Conservation (phyloP, 1,140 invertebrate species). For the Coelopa frigida region DNA sequence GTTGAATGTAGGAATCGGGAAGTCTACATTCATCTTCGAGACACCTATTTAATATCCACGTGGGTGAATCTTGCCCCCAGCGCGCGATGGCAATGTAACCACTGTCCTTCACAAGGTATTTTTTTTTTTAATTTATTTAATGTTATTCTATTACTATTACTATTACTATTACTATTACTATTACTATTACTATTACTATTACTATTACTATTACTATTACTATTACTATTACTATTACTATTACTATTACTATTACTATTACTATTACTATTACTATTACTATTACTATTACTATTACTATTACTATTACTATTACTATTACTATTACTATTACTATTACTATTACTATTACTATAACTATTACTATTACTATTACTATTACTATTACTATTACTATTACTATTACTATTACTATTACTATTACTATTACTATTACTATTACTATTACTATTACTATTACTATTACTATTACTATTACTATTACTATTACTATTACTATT, state of each 20-base stretch:
- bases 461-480: conserved; percentile 4
- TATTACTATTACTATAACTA: conserved; percentile 3
- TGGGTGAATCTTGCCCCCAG: too few species aligned
- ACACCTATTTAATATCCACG: too few species aligned
- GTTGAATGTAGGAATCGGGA: too few species aligned
- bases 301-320: conserved; percentile 4
- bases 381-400: conserved; percentile 3
- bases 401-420: conserved; percentile 4
- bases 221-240: conserved; percentile 7
- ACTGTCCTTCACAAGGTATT: too few species aligned
- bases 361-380: conserved; percentile 4
- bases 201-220: conserved; percentile 6
- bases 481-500: conserved; percentile 3
- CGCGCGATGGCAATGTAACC: too few species aligned
- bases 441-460: conserved; percentile 3
- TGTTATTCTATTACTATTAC: conserved; percentile 6
- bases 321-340: conserved; percentile 3
- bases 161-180: conserved; percentile 7
- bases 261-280: conserved; percentile 3
- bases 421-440: conserved; percentile 4
- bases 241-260: conserved; percentile 7
- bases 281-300: conserved; percentile 3
- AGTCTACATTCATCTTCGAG: too few species aligned
- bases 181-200: conserved; percentile 4
- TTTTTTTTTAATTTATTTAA: conserved; percentile 1